Evolutionary conservation across 2,113 vertebrate genomes (phyloP), one percentile per base, ranked within the genome.

Genomic region (Mastomys coucha): DNA sequence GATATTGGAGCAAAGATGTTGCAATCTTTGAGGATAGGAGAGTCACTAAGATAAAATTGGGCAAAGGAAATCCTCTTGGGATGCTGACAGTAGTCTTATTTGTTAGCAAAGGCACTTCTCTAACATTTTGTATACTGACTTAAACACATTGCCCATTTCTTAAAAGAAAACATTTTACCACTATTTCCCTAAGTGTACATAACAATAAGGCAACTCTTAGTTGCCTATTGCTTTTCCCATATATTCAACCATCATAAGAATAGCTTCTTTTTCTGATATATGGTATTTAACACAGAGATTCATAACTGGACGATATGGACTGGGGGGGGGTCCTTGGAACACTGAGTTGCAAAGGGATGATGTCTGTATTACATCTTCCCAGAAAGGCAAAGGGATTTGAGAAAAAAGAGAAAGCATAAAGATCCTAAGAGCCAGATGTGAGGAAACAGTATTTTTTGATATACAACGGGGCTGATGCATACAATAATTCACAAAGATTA

Each of bases 31-130:
- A 8, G 39, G 86, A 84, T 26, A 91, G 53, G 13, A 5, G 4
- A 76, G 63, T 3, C 31, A 63, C 1, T 8, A 5, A 85, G 22
- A 36, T 7, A 19, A 33, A 2, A 1, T 0, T 1, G 7, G 7
- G 0, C 7, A n/a, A 22, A 84, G 9, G 42, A 5, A 80, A 17
- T 45, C 19, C 10, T 51, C 2, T 86, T 73, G 58, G 24, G n/a
- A 77, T 24, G 8, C 14, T 39, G 8, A 19, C 20, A 2, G 9
- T 3, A 2, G 2, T n/a, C 0, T 78, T 0, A 85, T n/a, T 51
- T 91, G 13, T 73, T 65, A 91, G 36, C 16, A 31, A 81, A 3
- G 17, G 53, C 39, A 12, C 4, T 49, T 78, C 49, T 17, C 14
- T 2, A 20, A 6, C 12, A 1, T 0, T 49, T 3, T n/a, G 12